A percentile compares a stretch with the other conserved stretches of the same genome.
These are phyloP conservation scores for Laspeyria flexula DNA, from an alignment of 2,888 invertebrate species.

Conservation along the genomic window DNA sequence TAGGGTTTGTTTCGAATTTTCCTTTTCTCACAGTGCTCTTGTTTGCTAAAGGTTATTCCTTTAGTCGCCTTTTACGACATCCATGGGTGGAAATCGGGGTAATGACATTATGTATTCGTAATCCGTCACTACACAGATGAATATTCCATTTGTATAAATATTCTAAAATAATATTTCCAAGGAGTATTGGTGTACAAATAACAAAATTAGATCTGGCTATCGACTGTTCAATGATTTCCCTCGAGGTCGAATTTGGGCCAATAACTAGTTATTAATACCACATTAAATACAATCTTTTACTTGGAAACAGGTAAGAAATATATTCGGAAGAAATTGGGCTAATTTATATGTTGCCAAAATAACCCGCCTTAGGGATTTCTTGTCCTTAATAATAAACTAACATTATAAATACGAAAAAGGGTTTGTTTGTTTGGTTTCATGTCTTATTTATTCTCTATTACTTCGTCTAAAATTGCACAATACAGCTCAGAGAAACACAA, in stretches of 20 bases:
- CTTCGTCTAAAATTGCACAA: too few species aligned
- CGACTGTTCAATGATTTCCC: not conserved
- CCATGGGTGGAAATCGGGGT: too few species aligned
- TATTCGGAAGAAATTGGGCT: not conserved
- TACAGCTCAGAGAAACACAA: too few species aligned
- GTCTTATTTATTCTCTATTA: too few species aligned
- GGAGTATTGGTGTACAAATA: not conserved
- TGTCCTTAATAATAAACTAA: not conserved
- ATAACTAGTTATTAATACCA: not conserved
- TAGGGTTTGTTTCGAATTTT: too few species aligned
- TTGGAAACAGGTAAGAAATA: not conserved
- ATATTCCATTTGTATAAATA: not conserved
- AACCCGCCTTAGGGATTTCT: not conserved
- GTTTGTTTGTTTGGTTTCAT: too few species aligned
- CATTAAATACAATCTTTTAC: not conserved
- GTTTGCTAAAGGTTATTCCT: too few species aligned
- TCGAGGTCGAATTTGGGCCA: not conserved
- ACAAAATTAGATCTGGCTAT: not conserved
- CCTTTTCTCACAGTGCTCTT: too few species aligned
- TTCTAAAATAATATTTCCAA: not conserved
- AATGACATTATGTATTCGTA: too few species aligned
- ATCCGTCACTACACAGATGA: too few species aligned
- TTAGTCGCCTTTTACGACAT: too few species aligned
- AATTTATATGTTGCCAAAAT: not conserved
- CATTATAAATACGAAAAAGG: not conserved